phyloP scores from a whole-genome alignment of 2,113 vertebrate genomes.

The Raja brachyura region DNA sequence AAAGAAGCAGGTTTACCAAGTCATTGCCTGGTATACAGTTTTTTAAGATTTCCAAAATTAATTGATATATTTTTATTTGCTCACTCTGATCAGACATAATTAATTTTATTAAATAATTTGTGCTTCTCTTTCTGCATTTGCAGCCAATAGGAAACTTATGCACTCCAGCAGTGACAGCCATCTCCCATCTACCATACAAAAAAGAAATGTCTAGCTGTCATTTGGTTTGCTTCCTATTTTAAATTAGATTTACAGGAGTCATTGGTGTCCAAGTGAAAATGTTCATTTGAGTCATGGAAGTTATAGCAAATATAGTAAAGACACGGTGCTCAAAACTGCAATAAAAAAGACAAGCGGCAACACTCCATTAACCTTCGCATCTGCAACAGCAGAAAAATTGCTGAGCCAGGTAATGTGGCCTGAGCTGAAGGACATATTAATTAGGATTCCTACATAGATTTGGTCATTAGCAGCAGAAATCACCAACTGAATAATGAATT shows the following conservation, averaged over 20 bases:
- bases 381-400: neutral
- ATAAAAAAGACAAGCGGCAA: neutral
- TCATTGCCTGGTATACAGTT: neutral
- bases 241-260: neutral
- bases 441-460: neutral
- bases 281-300: neutral
- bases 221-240: neutral
- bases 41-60: no score
- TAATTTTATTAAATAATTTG: neutral
- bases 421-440: neutral
- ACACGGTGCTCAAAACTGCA: neutral
- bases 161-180: no score
- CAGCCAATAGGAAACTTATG: neutral
- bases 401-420: neutral
- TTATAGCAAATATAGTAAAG: neutral
- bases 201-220: neutral
- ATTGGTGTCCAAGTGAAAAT: slow-evolving; percentile 1
- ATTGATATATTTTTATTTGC: neutral
- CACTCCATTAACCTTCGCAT: neutral
- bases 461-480: neutral
- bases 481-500: neutral
- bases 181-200: neutral
- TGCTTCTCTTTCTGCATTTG: neutral
- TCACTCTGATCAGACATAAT: neutral
- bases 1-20: neutral